Conservation (phyloP, 92 coral and sea anemone genomes). For the Porites divaricata region DNA sequence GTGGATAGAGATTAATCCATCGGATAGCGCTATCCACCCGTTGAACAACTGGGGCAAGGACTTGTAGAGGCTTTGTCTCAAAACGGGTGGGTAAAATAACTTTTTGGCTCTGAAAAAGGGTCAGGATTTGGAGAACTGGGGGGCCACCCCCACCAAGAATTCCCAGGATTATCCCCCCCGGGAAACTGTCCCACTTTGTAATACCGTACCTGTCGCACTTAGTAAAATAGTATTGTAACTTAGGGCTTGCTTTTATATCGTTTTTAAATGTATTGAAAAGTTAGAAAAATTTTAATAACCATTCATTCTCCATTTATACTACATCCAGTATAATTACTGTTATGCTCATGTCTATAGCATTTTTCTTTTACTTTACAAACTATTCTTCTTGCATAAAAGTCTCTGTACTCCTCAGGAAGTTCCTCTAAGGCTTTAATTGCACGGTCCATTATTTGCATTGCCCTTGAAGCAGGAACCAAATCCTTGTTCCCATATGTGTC, state of each 20-base stretch:
- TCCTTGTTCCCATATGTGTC: constrained; percentile 89
- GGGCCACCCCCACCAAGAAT: no score
- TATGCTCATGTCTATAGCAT: constrained; percentile 50
- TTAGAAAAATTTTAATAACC: neutral
- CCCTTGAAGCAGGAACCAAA: constrained; percentile 81
- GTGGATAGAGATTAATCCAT: no score
- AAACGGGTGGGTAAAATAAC: no score
- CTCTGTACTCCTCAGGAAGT: constrained; percentile 77
- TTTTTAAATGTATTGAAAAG: no score
- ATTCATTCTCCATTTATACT: neutral
- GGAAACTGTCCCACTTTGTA: no score
- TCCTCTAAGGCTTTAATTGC: constrained; percentile 74
- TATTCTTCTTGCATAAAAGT: constrained; percentile 83
- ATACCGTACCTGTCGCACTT: neutral
- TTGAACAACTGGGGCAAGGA: no score
- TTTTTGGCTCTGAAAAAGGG: no score
- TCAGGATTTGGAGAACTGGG: no score
- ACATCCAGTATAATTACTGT: neutral
- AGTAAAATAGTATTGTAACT: neutral
- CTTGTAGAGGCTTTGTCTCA: no score
- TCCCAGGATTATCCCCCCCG: no score
- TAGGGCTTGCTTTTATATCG: neutral
- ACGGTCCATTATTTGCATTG: constrained; percentile 88
- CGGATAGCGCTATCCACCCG: no score
- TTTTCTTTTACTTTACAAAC: constrained; percentile 73